Evolutionary conservation across 2,113 vertebrate genomes (phyloP).

Genomic region (Agapornis roseicollis): DNA sequence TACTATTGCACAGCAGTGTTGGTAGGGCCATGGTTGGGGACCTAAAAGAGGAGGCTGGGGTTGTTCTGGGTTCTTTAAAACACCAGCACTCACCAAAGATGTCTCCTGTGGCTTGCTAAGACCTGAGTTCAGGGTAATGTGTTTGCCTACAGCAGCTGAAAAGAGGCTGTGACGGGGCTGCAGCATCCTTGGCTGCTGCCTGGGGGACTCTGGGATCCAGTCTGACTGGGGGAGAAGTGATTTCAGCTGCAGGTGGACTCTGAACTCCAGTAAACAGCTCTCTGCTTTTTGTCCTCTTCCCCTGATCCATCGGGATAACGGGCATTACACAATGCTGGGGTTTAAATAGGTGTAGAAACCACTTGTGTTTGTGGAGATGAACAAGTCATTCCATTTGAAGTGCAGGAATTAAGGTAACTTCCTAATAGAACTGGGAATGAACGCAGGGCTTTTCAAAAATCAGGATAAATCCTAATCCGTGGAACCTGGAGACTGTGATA

Average conservation of each 20-base stretch:
- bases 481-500: accelerated
- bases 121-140: background rate
- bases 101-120: background rate
- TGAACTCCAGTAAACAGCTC: background rate
- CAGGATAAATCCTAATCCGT: background rate
- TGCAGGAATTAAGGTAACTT: background rate
- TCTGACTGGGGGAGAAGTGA: background rate
- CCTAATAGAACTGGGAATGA: background rate
- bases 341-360: background rate
- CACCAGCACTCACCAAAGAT: background rate
- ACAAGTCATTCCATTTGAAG: background rate
- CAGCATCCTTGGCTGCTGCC: background rate
- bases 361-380: background rate
- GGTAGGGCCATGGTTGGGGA: accelerated
- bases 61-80: background rate
- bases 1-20: background rate
- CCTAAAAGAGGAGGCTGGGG: background rate
- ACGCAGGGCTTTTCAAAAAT: background rate
- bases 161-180: background rate
- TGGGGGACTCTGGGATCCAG: background rate
- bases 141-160: background rate
- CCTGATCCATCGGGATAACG: background rate
- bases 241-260: background rate
- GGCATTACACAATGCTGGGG: no score
- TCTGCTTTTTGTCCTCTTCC: background rate